Percentiles rank a stretch among this genome's conserved stretches.
Conservation (phyloP, 1,140 invertebrate genomes). For the Neodiprion virginianus region DNA sequence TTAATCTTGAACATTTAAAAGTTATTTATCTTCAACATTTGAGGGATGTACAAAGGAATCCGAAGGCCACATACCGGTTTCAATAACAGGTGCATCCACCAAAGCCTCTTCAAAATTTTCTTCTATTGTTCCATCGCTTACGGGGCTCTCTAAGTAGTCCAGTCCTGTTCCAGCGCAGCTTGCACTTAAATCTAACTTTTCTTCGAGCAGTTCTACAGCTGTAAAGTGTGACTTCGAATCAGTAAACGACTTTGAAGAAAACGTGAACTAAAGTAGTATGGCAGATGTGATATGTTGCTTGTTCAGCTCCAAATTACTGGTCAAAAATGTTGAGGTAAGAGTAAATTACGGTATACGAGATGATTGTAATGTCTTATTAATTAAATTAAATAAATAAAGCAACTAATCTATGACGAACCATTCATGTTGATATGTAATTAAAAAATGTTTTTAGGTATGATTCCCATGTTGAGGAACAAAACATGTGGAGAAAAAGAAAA, state of each 20-base stretch:
- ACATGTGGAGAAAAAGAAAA: no score
- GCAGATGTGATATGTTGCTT: no score
- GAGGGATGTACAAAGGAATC: slow-evolving; percentile 41
- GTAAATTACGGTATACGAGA: no score
- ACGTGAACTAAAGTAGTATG: no score
- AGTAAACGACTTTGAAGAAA: neutral
- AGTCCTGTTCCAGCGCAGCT: slow-evolving; percentile 55
- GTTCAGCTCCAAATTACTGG: no score
- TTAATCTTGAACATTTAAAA: neutral
- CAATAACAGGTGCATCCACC: slow-evolving; percentile 69
- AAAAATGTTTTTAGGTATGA: no score
- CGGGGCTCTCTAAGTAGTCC: slow-evolving; percentile 77
- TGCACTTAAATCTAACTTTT: slow-evolving; percentile 62
- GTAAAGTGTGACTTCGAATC: slow-evolving; percentile 20
- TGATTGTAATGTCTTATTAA: no score
- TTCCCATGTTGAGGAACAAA: no score
- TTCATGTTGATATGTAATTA: no score
- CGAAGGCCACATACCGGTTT: slow-evolving; percentile 59
- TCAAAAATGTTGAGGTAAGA: no score
- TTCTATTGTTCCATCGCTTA: slow-evolving; percentile 87
- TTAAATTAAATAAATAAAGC: no score
- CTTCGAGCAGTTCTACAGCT: slow-evolving; percentile 61
- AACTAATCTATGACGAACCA: no score
- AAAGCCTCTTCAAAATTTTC: slow-evolving; percentile 93
- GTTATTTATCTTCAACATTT: slow-evolving; percentile 39